A percentile compares a stretch with the other conserved stretches of the same genome.
Evolutionary conservation across 2,113 vertebrate genomes (phyloP).

Genomic region (Ptilorrhoa leucosticta): DNA sequence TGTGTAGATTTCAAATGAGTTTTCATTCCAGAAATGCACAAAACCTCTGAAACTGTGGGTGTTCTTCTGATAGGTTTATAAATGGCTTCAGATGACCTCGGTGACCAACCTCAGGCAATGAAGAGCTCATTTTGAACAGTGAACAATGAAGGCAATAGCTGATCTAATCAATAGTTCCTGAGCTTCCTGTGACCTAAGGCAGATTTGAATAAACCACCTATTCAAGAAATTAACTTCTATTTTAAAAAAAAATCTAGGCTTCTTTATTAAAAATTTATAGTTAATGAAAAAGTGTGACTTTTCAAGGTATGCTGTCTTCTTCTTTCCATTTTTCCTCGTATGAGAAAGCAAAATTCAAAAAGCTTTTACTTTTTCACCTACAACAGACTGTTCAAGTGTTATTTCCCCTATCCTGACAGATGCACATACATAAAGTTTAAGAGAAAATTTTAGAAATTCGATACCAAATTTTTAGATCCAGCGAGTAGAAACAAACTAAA

Average conservation of each 20-base stretch:
- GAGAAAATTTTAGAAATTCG: not conserved
- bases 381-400: not conserved
- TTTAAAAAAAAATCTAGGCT: not conserved
- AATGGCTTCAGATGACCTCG: fast-evolving
- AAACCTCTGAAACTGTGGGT: not conserved
- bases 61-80: not conserved
- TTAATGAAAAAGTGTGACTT: not conserved
- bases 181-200: not conserved
- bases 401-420: not conserved
- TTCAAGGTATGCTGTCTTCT: not conserved
- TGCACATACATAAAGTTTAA: not conserved
- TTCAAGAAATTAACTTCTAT: not conserved
- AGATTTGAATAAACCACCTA: not conserved
- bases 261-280: not conserved
- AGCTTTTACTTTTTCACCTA: not conserved
- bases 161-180: not conserved
- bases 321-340: not conserved
- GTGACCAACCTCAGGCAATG: not conserved
- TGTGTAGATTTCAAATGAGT: not conserved
- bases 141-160: not conserved
- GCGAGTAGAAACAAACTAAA: not conserved
- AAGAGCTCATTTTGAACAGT: not conserved
- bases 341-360: not conserved
- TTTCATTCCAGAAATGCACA: not conserved
- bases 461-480: not conserved